Conservation (phyloP, 2,113 vertebrate genomes). For the Solea senegalensis region DNA sequence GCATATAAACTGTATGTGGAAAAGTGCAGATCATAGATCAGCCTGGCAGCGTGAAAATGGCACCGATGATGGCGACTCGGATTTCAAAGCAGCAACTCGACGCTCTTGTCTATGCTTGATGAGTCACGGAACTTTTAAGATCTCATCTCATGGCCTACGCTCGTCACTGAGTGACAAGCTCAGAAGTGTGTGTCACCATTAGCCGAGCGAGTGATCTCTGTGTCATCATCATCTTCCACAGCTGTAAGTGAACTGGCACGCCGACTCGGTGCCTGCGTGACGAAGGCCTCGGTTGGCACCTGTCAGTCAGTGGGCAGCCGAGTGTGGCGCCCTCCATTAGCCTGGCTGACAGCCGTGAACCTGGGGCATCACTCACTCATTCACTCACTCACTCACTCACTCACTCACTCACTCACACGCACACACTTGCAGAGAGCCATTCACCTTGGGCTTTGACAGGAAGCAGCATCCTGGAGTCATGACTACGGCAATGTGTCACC, state of each 20-base stretch:
- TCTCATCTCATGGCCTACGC: slow-evolving; percentile 40
- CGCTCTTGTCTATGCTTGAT: slow-evolving; percentile 50
- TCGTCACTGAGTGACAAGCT: slow-evolving; percentile 52
- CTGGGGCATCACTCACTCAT: slow-evolving; percentile 55
- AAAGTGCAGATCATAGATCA: slow-evolving; percentile 45
- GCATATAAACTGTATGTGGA: slow-evolving; percentile 12
- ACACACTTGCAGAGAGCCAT: neutral
- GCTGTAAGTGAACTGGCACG: slow-evolving; percentile 43
- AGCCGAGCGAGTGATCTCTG: slow-evolving; percentile 49
- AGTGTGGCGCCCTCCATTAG: slow-evolving; percentile 72
- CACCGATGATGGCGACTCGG: slow-evolving; percentile 41
- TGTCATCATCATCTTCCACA: slow-evolving; percentile 52
- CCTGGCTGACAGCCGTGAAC: slow-evolving; percentile 65
- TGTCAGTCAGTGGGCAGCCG: slow-evolving; percentile 74
- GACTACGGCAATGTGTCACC: slow-evolving; percentile 13
- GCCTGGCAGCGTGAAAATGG: slow-evolving; percentile 43
- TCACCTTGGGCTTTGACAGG: slow-evolving; percentile 49
- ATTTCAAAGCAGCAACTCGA: slow-evolving; percentile 63
- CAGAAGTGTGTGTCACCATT: slow-evolving; percentile 50
- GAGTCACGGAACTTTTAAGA: slow-evolving; percentile 48
- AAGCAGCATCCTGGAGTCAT: slow-evolving; percentile 17
- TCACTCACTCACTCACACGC: slow-evolving; percentile 36
- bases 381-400: slow-evolving; percentile 60
- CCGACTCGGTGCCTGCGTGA: slow-evolving; percentile 34
- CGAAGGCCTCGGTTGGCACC: slow-evolving; percentile 57